phyloP scores from a whole-genome alignment of 1,140 invertebrate genomes.

The Riptortus pedestris region DNA sequence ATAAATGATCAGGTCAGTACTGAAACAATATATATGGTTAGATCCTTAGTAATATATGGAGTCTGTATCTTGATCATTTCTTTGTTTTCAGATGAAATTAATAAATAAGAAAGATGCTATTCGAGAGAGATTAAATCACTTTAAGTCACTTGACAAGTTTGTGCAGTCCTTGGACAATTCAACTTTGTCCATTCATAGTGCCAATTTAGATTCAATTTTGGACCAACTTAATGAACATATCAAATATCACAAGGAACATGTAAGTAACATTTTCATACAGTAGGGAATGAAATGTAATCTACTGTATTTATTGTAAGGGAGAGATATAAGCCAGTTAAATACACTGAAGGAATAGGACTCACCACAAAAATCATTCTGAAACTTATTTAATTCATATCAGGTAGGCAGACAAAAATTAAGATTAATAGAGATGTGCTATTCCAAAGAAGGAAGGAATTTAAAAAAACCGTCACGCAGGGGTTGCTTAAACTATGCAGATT shows the following conservation, averaged over 20 bases:
- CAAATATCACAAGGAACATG: conserved; percentile 70
- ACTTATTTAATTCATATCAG: too few species aligned
- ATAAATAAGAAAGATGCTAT: conserved; percentile 68
- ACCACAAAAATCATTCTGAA: too few species aligned
- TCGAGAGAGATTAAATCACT: conserved; percentile 68
- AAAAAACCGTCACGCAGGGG: too few species aligned
- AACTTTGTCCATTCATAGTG: conserved; percentile 68
- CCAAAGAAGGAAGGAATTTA: too few species aligned
- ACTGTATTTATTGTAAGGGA: too few species aligned
- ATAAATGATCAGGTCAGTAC: conserved; percentile 64
- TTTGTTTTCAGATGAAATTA: conserved; percentile 52
- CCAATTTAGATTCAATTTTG: conserved; percentile 68
- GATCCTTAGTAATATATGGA: neutral
- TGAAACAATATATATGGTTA: conserved; percentile 2
- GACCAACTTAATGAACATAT: conserved; percentile 79
- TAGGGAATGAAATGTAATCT: too few species aligned
- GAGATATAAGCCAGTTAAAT: too few species aligned
- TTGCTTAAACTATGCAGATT: too few species aligned
- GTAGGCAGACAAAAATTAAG: too few species aligned
- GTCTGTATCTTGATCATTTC: neutral
- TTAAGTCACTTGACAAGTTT: conserved; percentile 71
- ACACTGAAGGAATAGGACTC: too few species aligned
- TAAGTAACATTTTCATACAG: conserved; percentile 42
- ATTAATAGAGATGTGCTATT: too few species aligned
- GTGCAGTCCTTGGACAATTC: conserved; percentile 67